Evolutionary conservation across 2,797 vertebrate species (phyloP).

Genomic region (Miichthys miiuy): DNA sequence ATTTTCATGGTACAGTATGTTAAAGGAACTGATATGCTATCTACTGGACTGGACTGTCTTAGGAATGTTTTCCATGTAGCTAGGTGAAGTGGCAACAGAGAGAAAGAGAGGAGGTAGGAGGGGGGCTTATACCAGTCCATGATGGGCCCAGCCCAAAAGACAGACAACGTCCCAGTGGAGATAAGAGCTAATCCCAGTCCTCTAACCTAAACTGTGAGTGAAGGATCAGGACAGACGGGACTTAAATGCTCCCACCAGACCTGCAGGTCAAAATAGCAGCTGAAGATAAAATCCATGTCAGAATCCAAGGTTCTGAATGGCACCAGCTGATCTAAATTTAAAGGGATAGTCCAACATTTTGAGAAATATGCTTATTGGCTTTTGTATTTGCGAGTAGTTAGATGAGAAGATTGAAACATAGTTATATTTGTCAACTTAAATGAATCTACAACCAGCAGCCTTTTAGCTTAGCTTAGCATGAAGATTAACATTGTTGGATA

Average conservation of each 20-base stretch:
- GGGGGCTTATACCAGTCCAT: constrained; percentile 53
- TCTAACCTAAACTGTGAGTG: constrained; percentile 70
- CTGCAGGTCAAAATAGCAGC: constrained; percentile 45
- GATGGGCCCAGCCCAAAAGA: constrained; percentile 60
- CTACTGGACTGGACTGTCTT: constrained; percentile 32
- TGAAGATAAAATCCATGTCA: constrained; percentile 37
- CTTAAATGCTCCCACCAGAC: constrained; percentile 40
- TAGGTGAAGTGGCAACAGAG: constrained; percentile 55
- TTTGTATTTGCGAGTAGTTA: background rate
- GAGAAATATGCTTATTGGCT: background rate
- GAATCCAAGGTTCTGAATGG: background rate
- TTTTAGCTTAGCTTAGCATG: background rate
- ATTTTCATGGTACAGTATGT: constrained; percentile 33
- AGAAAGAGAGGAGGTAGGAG: too few species aligned
- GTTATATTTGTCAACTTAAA: background rate
- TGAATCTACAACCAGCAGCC: background rate
- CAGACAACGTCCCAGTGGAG: constrained; percentile 63
- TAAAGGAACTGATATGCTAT: constrained; percentile 52
- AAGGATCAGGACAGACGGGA: constrained; percentile 68
- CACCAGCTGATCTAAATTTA: constrained; percentile 15
- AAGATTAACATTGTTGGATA: background rate
- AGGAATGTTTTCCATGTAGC: constrained; percentile 67
- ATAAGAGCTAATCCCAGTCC: constrained; percentile 79
- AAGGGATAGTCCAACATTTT: background rate
- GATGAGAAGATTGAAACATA: background rate